These are phyloP conservation scores for Margaritifera margaritifera DNA, from an alignment of 2,888 invertebrate species.

Conservation along the genomic window DNA sequence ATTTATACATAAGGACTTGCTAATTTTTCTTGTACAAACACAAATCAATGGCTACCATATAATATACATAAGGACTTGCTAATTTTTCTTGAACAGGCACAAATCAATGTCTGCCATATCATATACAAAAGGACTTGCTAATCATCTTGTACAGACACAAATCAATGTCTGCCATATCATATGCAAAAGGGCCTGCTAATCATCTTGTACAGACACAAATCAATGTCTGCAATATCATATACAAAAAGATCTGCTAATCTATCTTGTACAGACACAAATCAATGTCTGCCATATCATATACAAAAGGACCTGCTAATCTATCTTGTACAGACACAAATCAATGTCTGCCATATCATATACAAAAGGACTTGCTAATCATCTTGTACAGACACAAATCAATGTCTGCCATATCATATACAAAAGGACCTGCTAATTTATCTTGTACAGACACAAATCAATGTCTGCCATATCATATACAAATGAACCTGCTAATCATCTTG, in stretches of 20 bases:
- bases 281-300: background rate
- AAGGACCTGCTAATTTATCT: too few relatives aligned
- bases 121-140: background rate
- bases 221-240: too few relatives aligned
- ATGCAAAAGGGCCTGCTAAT: background rate
- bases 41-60: too few relatives aligned
- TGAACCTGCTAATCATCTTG: too few relatives aligned
- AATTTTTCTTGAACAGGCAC: conserved; percentile 1
- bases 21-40: too few relatives aligned
- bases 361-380: too few relatives aligned
- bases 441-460: background rate
- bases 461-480: background rate
- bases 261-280: background rate
- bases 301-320: background rate
- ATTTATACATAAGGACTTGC: too few relatives aligned
- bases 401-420: too few relatives aligned
- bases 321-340: background rate
- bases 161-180: background rate
- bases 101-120: background rate
- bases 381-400: too few relatives aligned
- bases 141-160: background rate
- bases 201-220: background rate
- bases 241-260: too few relatives aligned
- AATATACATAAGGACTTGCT: too few relatives aligned
- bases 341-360: too few relatives aligned